Percentiles rank a stretch among this genome's conserved stretches.
These are phyloP conservation scores for Myiagra hebetior DNA, from an alignment of 2,113 vertebrate genomes.

Conservation along the genomic window DNA sequence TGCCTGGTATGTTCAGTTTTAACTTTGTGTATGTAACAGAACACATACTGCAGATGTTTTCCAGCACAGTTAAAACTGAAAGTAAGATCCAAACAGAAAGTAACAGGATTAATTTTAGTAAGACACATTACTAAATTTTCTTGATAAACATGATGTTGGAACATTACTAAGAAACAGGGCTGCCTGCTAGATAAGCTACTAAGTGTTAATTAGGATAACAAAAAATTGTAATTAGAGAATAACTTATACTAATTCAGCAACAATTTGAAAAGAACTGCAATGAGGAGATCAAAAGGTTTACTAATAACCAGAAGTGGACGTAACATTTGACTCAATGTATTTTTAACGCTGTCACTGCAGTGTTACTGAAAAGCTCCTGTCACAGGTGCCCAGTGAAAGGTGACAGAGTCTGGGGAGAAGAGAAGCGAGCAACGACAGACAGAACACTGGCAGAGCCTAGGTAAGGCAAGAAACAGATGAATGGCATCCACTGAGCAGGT, in stretches of 20 bases:
- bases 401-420: background rate
- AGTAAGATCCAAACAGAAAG: background rate
- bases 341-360: background rate
- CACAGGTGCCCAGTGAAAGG: background rate
- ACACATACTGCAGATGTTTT: background rate
- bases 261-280: background rate
- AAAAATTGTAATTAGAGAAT: background rate
- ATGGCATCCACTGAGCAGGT: accelerated
- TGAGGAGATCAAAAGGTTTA: background rate
- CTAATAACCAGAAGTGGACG: background rate
- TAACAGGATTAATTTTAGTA: background rate
- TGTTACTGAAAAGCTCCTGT: background rate
- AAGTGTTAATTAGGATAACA: background rate
- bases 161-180: background rate
- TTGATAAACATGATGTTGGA: background rate
- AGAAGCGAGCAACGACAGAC: background rate
- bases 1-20: background rate
- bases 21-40: background rate
- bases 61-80: background rate
- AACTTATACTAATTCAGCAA: background rate
- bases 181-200: background rate
- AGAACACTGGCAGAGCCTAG: background rate
- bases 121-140: background rate
- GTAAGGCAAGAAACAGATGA: background rate
- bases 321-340: background rate